Percentiles rank a stretch among this genome's conserved stretches.
These are phyloP conservation scores for Epicampocera succincta DNA, from an alignment of 2,888 invertebrate species.

Conservation along the genomic window DNA sequence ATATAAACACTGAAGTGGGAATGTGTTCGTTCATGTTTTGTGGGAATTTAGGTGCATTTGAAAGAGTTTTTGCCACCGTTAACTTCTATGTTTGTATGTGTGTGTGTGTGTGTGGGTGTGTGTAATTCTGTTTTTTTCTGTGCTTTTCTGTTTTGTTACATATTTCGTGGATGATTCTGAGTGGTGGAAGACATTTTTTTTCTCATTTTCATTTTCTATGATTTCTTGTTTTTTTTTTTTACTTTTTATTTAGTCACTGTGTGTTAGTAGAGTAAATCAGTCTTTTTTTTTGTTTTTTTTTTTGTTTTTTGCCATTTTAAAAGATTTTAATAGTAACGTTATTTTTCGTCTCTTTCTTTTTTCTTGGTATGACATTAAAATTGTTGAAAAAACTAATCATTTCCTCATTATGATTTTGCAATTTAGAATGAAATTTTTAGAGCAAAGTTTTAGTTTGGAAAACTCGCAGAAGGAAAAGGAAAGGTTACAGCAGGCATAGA, in stretches of 20 bases:
- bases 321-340: not conserved
- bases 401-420: slow-evolving; percentile 39
- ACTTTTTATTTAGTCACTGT: slow-evolving; percentile 14
- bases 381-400: slow-evolving; percentile 13
- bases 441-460: not conserved
- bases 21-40: slow-evolving; percentile 10
- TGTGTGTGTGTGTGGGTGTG: no score
- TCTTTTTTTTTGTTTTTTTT: no score
- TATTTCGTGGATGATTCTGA: slow-evolving; percentile 14
- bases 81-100: not conserved
- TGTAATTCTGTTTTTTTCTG: not conserved
- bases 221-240: not conserved
- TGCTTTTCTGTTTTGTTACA: not conserved
- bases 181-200: not conserved
- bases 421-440: not conserved
- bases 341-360: no score
- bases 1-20: slow-evolving; percentile 13
- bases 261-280: slow-evolving; percentile 59
- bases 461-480: not conserved
- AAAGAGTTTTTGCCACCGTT: not conserved
- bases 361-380: slow-evolving; percentile 54
- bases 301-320: not conserved
- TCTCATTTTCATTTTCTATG: slow-evolving; percentile 14
- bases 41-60: not conserved
- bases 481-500: no score